Conservation (phyloP, 2,797 vertebrate species). For the Jordanella pulchra region DNA sequence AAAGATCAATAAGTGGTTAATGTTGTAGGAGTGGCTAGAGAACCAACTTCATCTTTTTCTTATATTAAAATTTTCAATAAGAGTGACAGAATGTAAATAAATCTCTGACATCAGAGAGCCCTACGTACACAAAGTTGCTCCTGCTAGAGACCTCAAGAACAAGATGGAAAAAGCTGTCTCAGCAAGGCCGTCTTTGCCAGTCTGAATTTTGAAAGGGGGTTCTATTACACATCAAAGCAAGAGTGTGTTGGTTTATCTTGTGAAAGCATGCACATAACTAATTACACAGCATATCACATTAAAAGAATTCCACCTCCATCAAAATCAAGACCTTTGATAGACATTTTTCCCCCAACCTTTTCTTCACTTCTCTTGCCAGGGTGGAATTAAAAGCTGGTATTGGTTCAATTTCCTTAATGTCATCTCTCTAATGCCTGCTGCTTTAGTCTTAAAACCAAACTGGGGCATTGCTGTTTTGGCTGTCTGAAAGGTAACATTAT, state of each 20-base stretch:
- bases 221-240: slow-evolving; percentile 63
- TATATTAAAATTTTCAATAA: not conserved
- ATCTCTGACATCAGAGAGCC: slow-evolving; percentile 10
- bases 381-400: slow-evolving; percentile 75
- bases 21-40: not conserved
- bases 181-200: slow-evolving; percentile 34
- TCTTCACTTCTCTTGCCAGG: slow-evolving; percentile 71
- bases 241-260: slow-evolving; percentile 66
- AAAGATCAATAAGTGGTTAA: not conserved
- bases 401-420: slow-evolving; percentile 74
- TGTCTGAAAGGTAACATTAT: slow-evolving; percentile 79
- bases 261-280: slow-evolving; percentile 71
- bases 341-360: slow-evolving; percentile 49
- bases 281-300: slow-evolving; percentile 68
- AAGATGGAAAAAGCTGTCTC: slow-evolving; percentile 53
- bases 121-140: slow-evolving; percentile 24
- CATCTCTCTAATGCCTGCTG: slow-evolving; percentile 59
- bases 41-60: not conserved
- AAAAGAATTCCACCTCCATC: slow-evolving; percentile 75
- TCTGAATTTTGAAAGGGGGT: slow-evolving; percentile 46
- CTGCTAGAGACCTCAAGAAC: slow-evolving; percentile 27
- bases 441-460: slow-evolving; percentile 78
- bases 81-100: not conserved
- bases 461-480: slow-evolving; percentile 66
- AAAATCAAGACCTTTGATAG: slow-evolving; percentile 70